Evolutionary conservation across 2,113 vertebrate species (phyloP).

Genomic region (Calyptomena viridis): DNA sequence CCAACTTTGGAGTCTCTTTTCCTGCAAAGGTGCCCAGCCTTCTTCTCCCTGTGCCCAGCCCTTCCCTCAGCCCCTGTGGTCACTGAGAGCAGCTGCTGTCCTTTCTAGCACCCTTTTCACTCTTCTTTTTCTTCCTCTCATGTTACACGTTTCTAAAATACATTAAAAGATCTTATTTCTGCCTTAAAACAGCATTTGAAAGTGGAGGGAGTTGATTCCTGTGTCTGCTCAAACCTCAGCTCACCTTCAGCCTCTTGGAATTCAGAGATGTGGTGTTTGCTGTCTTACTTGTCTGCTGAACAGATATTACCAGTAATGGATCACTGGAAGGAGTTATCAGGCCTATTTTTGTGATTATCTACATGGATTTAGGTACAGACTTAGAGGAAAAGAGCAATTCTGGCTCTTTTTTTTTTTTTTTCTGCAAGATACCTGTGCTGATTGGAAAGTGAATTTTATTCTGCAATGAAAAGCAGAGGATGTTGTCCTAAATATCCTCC

Average conservation of each 20-base stretch:
- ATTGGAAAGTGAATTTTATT: neutral
- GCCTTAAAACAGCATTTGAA: neutral
- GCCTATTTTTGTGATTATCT: neutral
- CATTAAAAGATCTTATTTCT: neutral
- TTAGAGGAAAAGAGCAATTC: neutral
- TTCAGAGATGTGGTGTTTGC: neutral
- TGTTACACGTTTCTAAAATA: neutral
- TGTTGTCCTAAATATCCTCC: neutral
- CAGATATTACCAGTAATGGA: neutral
- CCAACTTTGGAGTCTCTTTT: neutral
- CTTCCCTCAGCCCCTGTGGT: neutral
- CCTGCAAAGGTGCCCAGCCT: rapidly evolving
- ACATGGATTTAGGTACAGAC: neutral
- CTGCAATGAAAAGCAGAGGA: neutral
- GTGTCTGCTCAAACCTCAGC: neutral
- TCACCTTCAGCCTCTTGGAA: neutral
- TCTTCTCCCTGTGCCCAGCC: neutral
- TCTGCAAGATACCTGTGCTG: neutral
- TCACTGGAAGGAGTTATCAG: neutral
- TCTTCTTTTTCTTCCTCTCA: neutral
- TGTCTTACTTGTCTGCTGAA: neutral
- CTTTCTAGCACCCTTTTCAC: neutral
- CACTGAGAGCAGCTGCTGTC: neutral
- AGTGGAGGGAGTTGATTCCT: neutral
- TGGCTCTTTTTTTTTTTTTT: neutral